Conservation (phyloP, 2,888 invertebrate genomes). For the Apamea sordens region DNA sequence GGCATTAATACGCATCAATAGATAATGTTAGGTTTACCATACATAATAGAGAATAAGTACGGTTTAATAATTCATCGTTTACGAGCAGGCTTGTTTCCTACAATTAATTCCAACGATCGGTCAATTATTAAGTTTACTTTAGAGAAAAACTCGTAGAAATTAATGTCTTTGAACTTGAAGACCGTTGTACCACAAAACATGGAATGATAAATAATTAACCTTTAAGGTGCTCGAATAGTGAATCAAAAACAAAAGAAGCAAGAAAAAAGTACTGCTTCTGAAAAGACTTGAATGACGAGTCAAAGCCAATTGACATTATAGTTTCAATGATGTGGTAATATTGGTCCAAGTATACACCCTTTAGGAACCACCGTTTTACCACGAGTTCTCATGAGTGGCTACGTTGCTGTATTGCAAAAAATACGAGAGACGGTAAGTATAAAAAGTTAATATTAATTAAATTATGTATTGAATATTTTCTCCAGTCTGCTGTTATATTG, state of each 20-base stretch:
- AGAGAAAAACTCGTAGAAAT: conserved; percentile 34
- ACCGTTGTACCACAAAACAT: conserved; percentile 28
- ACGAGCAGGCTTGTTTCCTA: conserved; percentile 29
- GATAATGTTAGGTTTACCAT: conserved; percentile 61
- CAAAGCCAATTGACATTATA: background rate
- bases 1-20: conserved; percentile 49
- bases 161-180: conserved; percentile 8
- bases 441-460: conserved; percentile 68
- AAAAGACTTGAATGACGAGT: background rate
- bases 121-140: conserved; percentile 50
- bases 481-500: conserved; percentile 60
- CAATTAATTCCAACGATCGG: conserved; percentile 44
- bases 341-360: conserved; percentile 26
- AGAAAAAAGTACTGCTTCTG: background rate
- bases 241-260: background rate
- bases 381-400: conserved; percentile 51
- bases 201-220: conserved; percentile 8
- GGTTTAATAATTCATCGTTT: conserved; percentile 60
- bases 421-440: conserved; percentile 50
- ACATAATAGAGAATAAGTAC: conserved; percentile 57
- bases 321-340: background rate
- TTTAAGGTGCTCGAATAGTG: conserved; percentile 16
- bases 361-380: conserved; percentile 13
- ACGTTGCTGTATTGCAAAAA: conserved; percentile 38
- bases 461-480: conserved; percentile 72